Conservation (phyloP, 2,888 invertebrate genomes). For the Philonicus albiceps region DNA sequence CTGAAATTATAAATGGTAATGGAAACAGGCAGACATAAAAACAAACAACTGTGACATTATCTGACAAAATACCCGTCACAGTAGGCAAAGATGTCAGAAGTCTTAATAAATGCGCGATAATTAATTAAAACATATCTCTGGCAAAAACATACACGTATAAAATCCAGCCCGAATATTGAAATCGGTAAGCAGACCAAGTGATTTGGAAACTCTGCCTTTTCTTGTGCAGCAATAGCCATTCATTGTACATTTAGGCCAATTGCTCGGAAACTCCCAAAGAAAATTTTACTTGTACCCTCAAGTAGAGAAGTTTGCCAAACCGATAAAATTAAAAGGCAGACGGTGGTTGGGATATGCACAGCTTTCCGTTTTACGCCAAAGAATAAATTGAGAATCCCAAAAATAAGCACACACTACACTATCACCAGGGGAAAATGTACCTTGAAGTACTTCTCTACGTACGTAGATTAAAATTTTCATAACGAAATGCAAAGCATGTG, state of each 20-base stretch:
- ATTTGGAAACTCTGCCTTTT: not conserved
- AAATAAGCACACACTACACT: not conserved
- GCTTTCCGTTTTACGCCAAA: not conserved
- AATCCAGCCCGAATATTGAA: not conserved
- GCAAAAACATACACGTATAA: not conserved
- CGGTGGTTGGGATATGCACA: not conserved
- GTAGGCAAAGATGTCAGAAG: not conserved
- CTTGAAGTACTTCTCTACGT: not conserved
- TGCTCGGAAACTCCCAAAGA: not conserved
- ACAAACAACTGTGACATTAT: not conserved
- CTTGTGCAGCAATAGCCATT: not conserved
- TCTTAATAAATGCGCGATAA: not conserved
- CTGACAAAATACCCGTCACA: not conserved
- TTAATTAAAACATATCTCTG: not conserved
- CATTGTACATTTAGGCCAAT: not conserved
- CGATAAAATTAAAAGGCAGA: not conserved
- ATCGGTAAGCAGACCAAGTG: not conserved
- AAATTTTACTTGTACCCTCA: not conserved
- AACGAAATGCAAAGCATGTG: not conserved
- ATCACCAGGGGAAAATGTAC: not conserved
- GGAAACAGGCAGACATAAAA: not conserved
- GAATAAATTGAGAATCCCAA: not conserved
- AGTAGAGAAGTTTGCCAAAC: not conserved
- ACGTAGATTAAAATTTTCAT: not conserved
- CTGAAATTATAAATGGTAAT: not conserved